Base-by-base conservation (phyloP, 2,888 invertebrate species). In the Noctua fimbriata region DNA sequence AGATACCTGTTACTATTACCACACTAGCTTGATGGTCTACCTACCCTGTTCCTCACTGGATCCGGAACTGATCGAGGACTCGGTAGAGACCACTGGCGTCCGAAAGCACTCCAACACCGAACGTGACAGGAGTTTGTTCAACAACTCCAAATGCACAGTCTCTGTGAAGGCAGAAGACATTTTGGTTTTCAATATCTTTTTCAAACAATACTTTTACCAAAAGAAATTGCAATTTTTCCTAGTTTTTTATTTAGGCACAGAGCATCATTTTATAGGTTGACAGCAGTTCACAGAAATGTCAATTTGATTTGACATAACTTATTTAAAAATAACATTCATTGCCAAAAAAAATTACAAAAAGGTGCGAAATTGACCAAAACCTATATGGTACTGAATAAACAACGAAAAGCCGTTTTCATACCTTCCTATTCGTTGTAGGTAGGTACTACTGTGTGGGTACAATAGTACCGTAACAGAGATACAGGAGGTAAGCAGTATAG, bases 161-260 rank as follows among this genome's bases (percentile, higher is more conserved):
- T 96, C 96, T 47, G 91, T 83, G 47, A 83, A 89, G 32, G 91
- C 91, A 0, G 95, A 95, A 41, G 96, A 83, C 96, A 96, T 96
- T 21, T 44, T 75, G 18, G 7, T 18, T 67, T 21, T 58, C 2
- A 32, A 65, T 16, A 0, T 1, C 0, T 52, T 52, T 65, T 60
- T 2, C 4, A 58, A 32, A 18, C 18, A 60, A 2, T 18, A n/a
- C 14, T 58, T n/a, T n/a, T 58, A n/a, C n/a, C 2, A 6, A 28
- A 58, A 10, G 28, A 28, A 28, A 58, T 28, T 58, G 14, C 28
- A 16, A 6, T 78, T 65, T 21, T 18, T 24, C 7, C 2, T 18
- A 28, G 5, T 69, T 52, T 7, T 3, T 6, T 41, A 5, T 36
- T 5, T 36, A 36, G 36, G 36, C 36, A 36, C 36, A 36, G 36